Evolutionary conservation across 2,888 invertebrate species (phyloP), one percentile per base, ranked within the genome.

Genomic region (Blastobasis adustella): DNA sequence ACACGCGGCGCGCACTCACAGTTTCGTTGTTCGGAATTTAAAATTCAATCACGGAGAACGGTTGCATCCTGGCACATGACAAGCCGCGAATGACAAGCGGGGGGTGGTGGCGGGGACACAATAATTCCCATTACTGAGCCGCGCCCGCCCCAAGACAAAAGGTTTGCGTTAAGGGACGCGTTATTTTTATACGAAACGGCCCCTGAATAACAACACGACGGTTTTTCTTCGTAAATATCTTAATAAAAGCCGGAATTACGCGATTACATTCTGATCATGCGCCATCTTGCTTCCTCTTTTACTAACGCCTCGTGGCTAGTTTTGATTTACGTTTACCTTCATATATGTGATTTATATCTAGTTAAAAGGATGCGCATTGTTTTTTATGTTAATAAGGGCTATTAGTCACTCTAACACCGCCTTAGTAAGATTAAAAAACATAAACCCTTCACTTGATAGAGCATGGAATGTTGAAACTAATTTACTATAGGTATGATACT

Each of bases 21-120:
- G n/a, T 45, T 49, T 49, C 36, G 10, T 36, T 6, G 10, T 5
- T 23, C 54, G 54, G 67, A 64, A 74, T 81, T 82, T 69, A 69
- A 66, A 83, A 77, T 81, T 76, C 69, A 70, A 79, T 83, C 88
- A 88, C 84, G 84, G 65, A 68, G 69, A 69, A 69, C 80, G 69
- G 84, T 82, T 83, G 86, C 83, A 84, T 88, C 88, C 87, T 84
- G 87, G 69, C 67, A 66, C 73, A 73, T 70, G 73, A n/a, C 81
- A 74, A 69, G 80, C 75, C 67, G 70, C 82, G 87, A 85, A 87
- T 85, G 79, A 71, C 78, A 85, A 86, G 71, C 73, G 73, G 72
- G 73, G 82, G 77, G 79, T 73, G 82, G 81, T 74, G 75, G 73
- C 9, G 37, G 46, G 23, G 61, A 69, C 69, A 62, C 72, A 76